Evolutionary conservation across 2,113 vertebrate genomes (phyloP), one percentile per base, ranked within the genome.

Genomic region (Cololabis saira): DNA sequence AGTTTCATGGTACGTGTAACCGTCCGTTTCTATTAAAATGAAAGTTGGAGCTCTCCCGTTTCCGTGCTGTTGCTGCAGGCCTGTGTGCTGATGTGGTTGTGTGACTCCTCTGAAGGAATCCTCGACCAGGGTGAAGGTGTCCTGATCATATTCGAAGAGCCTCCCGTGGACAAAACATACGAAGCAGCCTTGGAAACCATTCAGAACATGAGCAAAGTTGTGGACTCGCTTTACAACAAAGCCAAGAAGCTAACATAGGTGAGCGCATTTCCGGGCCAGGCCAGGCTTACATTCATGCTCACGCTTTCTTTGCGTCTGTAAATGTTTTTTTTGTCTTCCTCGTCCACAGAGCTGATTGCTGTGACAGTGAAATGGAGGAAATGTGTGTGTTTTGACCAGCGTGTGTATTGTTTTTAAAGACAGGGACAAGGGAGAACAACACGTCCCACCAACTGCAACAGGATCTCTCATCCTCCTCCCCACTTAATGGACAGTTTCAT

Each of bases 211-310:
- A 99, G 98, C 87, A 99, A 98, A 97, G 98, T 99, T 70, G 98
- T 99, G 94, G 98, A 99, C 92, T 98, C 98, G 11, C 97, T 99
- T 89, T 99, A 99, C 96, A 99, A 98, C 95, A 99, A 99, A 96
- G 98, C 98, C 87, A 99, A 99, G 94, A 99, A 98, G 88, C 91
- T 99, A 66, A 99, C 98, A 97, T 99, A 99, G 97, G 97, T 98
- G 87, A 92, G 42, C n/a, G n/a, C 1, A 33, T 9, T 0, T 60
- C 16, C 17, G 17, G 37, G 2, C 2, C 9, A 13, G 24, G 8
- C 11, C 7, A 19, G 9, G 17, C 4, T 13, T 0, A 17, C 2
- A 48, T 67, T 17, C 16, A 5, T 9, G 37, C 8, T 40, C 4
- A 14, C 8, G 1, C 13, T 51, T 41, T 15, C n/a, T 33, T 19